Base-by-base conservation (phyloP, 2,888 invertebrate genomes). In the Andrena dorsata region DNA sequence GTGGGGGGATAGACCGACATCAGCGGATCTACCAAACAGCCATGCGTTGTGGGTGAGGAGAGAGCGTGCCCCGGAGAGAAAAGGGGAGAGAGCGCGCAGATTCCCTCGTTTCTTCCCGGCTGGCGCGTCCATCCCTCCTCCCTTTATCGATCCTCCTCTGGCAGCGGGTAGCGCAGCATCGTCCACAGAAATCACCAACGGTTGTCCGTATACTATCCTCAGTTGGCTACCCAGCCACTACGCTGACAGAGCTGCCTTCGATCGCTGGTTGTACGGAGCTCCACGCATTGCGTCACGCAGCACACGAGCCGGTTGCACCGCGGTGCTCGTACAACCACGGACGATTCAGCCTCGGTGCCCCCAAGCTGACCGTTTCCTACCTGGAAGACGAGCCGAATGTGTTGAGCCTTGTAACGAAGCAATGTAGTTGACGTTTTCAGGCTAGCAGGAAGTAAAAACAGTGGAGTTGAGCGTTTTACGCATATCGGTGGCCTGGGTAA, bases 201-300 rank as follows among this genome's bases (percentile, higher is more conserved):
- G 80, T 80, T 26, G 61, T 49, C 73, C 70, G 61, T 51, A 4
- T 72, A 47, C 41, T 35, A 60, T 47, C 41, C 60, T 70, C 70
- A 70, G 70, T 56, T 93, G 93, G 92, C 90, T 92, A 91, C 92
- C 93, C 93, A 91, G 93, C 93, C 93, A 92, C 92, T 91, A 92
- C 89, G 92, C 93, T 92, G 93, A 92, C 90, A 90, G 90, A 89
- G 91, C 90, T 83, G 58, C 86, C 41, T 90, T 91, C 89, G 88
- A 90, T 90, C 87, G 86, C 73, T 78, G 81, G 70, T 83, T 70
- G 70, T 61, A 64, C 73, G 71, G 66, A 84, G 75, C 69, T 63
- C 66, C 88, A 84, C 89, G 85, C 86, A 88, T 86, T 85, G 88
- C 88, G 88, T 85, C 86, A 86, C 88, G 87, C 86, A 88, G 71